Conservation (phyloP, 2,888 invertebrate species). For the Lasioglossum zephyrum region DNA sequence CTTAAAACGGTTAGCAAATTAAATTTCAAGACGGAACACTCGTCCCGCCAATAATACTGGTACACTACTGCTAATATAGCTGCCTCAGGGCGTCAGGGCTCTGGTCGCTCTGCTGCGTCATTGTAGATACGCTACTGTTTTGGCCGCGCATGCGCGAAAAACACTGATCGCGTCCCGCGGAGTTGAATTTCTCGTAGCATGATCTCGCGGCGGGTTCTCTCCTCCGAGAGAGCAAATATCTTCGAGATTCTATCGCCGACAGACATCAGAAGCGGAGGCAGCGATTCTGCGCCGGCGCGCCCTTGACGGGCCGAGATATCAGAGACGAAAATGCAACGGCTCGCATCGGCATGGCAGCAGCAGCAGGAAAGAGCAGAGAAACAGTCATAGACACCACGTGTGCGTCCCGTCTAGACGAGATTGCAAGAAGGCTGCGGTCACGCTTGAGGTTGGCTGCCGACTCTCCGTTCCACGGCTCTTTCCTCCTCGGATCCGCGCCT, state of each 20-base stretch:
- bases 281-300: conserved; percentile 24
- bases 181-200: not conserved
- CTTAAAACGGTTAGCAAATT: no score
- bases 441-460: conserved; percentile 63
- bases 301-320: conserved; percentile 32
- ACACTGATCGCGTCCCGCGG: not conserved
- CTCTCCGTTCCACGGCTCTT: conserved; percentile 52
- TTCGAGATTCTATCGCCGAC: conserved; percentile 10
- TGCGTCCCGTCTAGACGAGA: conserved; percentile 77
- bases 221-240: not conserved
- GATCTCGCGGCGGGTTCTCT: not conserved
- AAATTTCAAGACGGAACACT: no score
- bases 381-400: conserved; percentile 61
- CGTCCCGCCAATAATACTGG: no score
- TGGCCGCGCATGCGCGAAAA: no score
- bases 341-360: conserved; percentile 4
- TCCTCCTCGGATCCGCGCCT: conserved; percentile 16
- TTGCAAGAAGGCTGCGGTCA: conserved; percentile 75
- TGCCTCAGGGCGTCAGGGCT: no score
- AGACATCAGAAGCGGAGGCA: conserved; percentile 15
- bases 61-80: no score
- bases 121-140: no score
- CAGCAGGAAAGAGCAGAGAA: conserved; percentile 33
- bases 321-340: conserved; percentile 23
- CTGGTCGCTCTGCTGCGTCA: no score